Conservation (phyloP, 2,888 invertebrate species). For the Shargacucullia verbasci region DNA sequence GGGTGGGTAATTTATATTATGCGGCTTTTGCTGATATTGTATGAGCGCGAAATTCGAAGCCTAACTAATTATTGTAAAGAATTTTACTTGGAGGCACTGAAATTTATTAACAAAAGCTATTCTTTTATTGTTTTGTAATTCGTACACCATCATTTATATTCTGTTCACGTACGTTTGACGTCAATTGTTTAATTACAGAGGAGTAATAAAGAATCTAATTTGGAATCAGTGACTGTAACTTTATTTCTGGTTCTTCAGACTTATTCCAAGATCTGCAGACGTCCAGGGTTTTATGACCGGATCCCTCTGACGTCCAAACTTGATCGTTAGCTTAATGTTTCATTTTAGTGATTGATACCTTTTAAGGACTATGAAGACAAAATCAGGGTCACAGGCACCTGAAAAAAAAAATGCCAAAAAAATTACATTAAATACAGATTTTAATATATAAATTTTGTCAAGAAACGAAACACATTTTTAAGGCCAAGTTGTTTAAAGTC, state of each 20-base stretch:
- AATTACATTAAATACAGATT: no score
- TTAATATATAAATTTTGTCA: no score
- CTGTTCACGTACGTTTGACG: constrained; percentile 42
- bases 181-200: constrained; percentile 46
- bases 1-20: constrained; percentile 28
- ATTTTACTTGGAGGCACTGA: constrained; percentile 17
- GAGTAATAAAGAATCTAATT: constrained; percentile 47
- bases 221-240: constrained; percentile 21
- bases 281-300: constrained; percentile 25
- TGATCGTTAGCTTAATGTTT: constrained; percentile 10
- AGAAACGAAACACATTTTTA: no score
- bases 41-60: constrained; percentile 11
- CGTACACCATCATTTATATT: constrained; percentile 26
- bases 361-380: constrained; percentile 20
- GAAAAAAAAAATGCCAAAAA: no score
- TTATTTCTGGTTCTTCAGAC: constrained; percentile 26
- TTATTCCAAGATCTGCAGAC: constrained; percentile 27
- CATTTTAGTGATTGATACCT: constrained; percentile 21
- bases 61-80: constrained; percentile 13
- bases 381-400: no score
- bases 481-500: no score
- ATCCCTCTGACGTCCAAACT: constrained; percentile 30
- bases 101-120: constrained; percentile 31
- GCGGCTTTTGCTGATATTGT: constrained; percentile 19
- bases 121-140: constrained; percentile 32